A percentile compares a stretch with the other conserved stretches of the same genome.
Conservation (phyloP, 2,797 vertebrate species). For the Spinus olivaceus region DNA sequence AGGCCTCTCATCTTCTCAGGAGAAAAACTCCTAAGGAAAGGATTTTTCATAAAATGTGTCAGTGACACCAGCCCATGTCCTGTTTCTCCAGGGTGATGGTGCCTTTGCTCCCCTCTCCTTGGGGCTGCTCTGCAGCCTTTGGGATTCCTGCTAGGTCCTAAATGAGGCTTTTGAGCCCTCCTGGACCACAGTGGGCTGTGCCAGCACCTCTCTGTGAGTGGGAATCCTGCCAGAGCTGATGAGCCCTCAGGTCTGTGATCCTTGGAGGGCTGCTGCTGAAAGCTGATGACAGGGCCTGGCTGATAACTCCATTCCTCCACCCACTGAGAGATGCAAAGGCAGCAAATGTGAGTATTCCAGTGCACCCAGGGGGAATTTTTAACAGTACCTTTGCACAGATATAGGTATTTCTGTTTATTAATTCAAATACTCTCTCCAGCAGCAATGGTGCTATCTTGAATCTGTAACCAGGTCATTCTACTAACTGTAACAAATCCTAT, state of each 20-base stretch:
- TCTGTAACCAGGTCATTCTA: not conserved
- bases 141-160: not conserved
- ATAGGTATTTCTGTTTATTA: fast-evolving
- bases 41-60: no score
- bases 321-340: not conserved
- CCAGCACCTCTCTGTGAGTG: not conserved
- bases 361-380: not conserved
- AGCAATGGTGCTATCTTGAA: not conserved
- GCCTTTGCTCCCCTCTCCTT: not conserved
- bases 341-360: not conserved
- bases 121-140: not conserved
- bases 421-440: not conserved
- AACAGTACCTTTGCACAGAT: not conserved
- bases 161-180: not conserved
- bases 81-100: not conserved
- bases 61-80: no score
- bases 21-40: no score
- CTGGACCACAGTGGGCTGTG: not conserved
- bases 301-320: not conserved
- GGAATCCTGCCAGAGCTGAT: not conserved
- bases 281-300: not conserved
- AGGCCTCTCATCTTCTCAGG: no score
- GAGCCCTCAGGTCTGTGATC: not conserved
- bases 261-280: not conserved
- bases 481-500: not conserved